Base-by-base conservation (phyloP, 2,113 vertebrate species). In the Regulus satrapa region DNA sequence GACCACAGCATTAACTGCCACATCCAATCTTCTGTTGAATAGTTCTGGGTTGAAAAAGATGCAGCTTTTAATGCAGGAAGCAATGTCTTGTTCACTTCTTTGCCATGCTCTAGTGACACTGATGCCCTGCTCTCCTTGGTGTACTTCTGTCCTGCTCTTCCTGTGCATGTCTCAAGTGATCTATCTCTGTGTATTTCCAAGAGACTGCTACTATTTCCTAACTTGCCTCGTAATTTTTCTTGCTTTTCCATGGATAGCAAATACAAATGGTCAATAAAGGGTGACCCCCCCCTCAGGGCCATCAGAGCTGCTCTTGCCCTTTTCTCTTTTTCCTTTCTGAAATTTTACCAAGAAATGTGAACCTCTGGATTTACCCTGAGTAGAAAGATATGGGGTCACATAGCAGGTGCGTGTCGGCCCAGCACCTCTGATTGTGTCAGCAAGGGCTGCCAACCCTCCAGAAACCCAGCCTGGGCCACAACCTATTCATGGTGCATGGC, bases 381-480 rank as follows among this genome's bases (percentile, higher is more conserved):
- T 32, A 73, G 51, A 32, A n/a, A 68, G 7, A 6, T 41, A 20
- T 18, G 52, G 54, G 43, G 14, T 18, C 41, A 54, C 14, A 9
- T 2, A 72, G 31, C 52, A 63, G n/a, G 23, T 2, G 1, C 0
- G 0, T 64, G 51, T 46, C 8, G 0, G 24, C 80, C 58, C 54
- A 66, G 59, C 51, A n/a, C 59, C 63, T 80, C 67, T 20, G 41
- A 23, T 51, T 75, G 41, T 5, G 11, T 69, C 54, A 80, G 18
- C 41, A 14, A 54, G 55, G 6, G 17, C 67, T 88, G 49, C 67
- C 58, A 75, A 2, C 46, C 63, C 58, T 46, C 67, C 46, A 49
- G 36, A 87, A 93, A 73, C 25, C 41, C 59, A 59, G 9, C n/a
- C 6, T 31, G 46, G 88, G 51, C 68, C 63, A 20, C 34, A 77